Evolutionary conservation across 1,140 invertebrate species (phyloP).

Genomic region (Hetaerina americana): DNA sequence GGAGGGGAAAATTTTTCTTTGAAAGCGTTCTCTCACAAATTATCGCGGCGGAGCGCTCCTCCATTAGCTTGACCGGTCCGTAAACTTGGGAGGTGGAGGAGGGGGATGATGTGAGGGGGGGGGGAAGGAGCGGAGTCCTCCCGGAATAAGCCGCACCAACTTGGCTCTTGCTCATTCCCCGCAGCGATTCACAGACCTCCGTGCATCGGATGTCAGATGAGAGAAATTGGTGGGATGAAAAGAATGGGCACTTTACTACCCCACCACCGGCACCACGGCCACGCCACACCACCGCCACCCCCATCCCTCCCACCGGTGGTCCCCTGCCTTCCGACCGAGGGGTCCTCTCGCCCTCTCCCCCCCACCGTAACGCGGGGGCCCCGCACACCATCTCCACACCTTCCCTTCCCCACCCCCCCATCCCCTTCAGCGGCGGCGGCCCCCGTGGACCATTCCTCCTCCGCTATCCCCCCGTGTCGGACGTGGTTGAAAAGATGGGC

Average conservation of each 20-base stretch:
- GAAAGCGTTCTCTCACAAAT: no score
- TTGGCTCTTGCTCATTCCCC: background rate
- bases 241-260: background rate
- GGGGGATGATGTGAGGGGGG: no score
- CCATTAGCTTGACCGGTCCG: no score
- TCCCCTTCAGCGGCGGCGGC: background rate
- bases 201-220: background rate
- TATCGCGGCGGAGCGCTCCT: no score
- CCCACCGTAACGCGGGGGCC: no score
- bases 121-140: background rate
- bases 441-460: background rate
- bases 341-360: no score
- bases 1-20: no score
- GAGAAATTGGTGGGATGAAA: background rate
- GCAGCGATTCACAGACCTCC: background rate
- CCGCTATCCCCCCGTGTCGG: background rate
- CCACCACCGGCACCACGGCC: background rate
- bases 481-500: background rate
- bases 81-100: no score
- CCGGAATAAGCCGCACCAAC: background rate
- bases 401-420: background rate
- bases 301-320: background rate
- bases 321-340: no score
- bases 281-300: background rate
- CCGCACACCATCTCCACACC: background rate